Percentiles rank a stretch among this genome's conserved stretches.
phyloP scores from a whole-genome alignment of 1,140 invertebrate species.

The Phymorhynchus buccinoides region DNA sequence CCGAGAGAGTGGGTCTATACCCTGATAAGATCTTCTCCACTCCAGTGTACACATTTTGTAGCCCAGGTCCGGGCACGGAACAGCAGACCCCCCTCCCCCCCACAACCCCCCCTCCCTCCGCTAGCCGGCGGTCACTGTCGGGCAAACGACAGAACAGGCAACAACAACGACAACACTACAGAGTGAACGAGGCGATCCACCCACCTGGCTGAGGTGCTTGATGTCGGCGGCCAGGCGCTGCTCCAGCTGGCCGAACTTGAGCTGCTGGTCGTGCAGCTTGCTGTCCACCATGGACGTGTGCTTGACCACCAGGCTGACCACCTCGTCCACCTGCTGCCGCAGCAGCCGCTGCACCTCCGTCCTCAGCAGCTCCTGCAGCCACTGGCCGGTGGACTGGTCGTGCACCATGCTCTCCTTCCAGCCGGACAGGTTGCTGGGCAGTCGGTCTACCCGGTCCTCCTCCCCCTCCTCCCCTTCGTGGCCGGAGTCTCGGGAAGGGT shows the following conservation, averaged over 20 bases:
- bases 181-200: no score
- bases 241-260: constrained; percentile 20
- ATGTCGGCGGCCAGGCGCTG: constrained; percentile 25
- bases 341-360: constrained; percentile 40
- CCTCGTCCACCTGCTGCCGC: constrained; percentile 45
- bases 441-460: neutral
- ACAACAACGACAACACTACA: no score
- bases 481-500: neutral
- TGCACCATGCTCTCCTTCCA: constrained; percentile 35
- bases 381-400: constrained; percentile 11
- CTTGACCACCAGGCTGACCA: constrained; percentile 44
- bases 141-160: no score
- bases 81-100: no score
- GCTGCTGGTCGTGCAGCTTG: constrained; percentile 34
- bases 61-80: no score
- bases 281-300: constrained; percentile 32
- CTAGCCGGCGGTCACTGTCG: no score
- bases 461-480: neutral
- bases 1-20: no score
- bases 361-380: constrained; percentile 42
- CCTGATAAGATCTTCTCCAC: no score
- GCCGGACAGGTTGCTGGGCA: neutral
- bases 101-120: no score
- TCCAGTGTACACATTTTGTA: no score
- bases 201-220: constrained; percentile 28